A percentile compares a stretch with the other conserved stretches of the same genome.
Conservation (phyloP, 2,888 invertebrate species). For the Cerceris rybyensis region DNA sequence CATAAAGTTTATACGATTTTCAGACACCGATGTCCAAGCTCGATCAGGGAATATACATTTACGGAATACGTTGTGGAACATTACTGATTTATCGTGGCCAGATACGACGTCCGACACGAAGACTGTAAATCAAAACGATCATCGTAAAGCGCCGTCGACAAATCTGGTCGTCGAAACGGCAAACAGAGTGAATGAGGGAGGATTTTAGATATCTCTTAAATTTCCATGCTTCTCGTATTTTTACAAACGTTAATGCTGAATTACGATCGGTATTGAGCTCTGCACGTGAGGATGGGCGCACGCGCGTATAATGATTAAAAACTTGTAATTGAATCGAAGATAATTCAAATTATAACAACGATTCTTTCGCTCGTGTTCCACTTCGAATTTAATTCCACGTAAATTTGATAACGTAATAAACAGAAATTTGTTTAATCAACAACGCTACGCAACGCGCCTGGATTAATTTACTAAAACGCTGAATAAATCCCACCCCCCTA, state of each 20-base stretch:
- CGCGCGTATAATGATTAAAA: conserved; percentile 27
- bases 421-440: conserved; percentile 28
- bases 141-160: conserved; percentile 34
- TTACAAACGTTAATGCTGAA: conserved; percentile 20
- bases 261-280: conserved; percentile 14
- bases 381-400: conserved; percentile 23
- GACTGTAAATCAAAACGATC: conserved; percentile 33
- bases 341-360: conserved; percentile 14
- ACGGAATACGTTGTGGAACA: conserved; percentile 9
- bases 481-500: conserved; percentile 10
- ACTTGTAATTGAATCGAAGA: conserved; percentile 27
- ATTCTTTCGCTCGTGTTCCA: conserved; percentile 15
- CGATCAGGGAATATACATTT: conserved; percentile 5
- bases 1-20: neutral
- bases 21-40: neutral
- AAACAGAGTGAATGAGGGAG: conserved; percentile 24
- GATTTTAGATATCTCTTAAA: conserved; percentile 27
- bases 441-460: neutral
- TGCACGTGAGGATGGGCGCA: neutral
- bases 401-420: conserved; percentile 24
- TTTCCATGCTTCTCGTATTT: conserved; percentile 23
- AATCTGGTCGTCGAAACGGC: conserved; percentile 22
- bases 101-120: conserved; percentile 20
- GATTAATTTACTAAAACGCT: conserved; percentile 12
- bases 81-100: conserved; percentile 28